These are phyloP conservation scores for Lingula anatina DNA, from an alignment of 2,888 invertebrate species.

Conservation along the genomic window DNA sequence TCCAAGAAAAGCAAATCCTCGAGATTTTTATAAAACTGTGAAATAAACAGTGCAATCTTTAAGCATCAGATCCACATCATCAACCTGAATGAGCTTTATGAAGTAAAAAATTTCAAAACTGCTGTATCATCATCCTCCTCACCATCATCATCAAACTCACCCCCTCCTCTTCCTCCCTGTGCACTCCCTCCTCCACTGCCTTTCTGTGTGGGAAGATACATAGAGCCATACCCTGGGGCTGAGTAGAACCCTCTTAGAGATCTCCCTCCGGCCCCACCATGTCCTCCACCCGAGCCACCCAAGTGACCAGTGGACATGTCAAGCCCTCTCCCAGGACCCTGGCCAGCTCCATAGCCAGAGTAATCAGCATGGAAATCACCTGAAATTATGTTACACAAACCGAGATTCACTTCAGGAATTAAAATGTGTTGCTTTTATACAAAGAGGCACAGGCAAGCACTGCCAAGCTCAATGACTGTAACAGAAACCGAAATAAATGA, in stretches of 20 bases:
- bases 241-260: constrained; percentile 21
- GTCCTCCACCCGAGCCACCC: constrained; percentile 29
- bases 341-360: constrained; percentile 19
- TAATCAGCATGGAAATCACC: constrained; percentile 32
- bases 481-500: no score
- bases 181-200: constrained; percentile 32
- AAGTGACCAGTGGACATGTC: constrained; percentile 10
- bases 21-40: no score
- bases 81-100: no score
- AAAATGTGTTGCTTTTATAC: no score
- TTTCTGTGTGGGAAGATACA: constrained; percentile 16
- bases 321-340: constrained; percentile 23
- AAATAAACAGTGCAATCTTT: no score
- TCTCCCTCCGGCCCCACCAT: constrained; percentile 32
- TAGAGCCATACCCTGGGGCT: constrained; percentile 24
- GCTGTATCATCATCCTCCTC: not conserved
- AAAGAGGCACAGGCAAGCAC: no score
- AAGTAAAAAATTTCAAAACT: no score
- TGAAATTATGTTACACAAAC: constrained; percentile 6
- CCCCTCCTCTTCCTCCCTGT: constrained; percentile 27
- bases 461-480: no score
- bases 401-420: no score
- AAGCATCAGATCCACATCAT: no score
- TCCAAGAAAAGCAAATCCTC: no score
- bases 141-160: constrained; percentile 10